Conservation (phyloP, 2,888 invertebrate genomes). For the Eupithecia pulchellata region DNA sequence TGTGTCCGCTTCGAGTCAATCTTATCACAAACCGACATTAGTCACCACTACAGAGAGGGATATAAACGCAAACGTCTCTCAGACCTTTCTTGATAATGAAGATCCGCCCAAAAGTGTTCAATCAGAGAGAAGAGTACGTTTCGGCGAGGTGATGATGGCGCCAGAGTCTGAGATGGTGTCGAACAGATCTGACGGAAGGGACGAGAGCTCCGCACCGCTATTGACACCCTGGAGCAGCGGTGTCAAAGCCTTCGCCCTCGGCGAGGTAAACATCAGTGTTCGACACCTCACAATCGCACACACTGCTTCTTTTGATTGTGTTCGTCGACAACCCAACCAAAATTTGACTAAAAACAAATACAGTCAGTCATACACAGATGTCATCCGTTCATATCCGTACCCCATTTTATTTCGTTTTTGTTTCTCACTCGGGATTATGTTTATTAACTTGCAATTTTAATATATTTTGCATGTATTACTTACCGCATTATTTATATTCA, state of each 20-base stretch:
- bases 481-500: conserved; percentile 63
- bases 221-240: conserved; percentile 83
- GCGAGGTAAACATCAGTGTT: conserved; percentile 83
- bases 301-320: conserved; percentile 83
- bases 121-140: conserved; percentile 81
- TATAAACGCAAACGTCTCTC: conserved; percentile 73
- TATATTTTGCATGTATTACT: conserved; percentile 81
- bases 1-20: conserved; percentile 65
- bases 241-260: conserved; percentile 84
- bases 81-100: conserved; percentile 60
- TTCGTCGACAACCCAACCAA: conserved; percentile 78
- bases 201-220: conserved; percentile 67
- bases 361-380: conserved; percentile 50
- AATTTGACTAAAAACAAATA: conserved; percentile 66
- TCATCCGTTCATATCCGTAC: conserved; percentile 69
- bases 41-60: conserved; percentile 68
- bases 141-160: conserved; percentile 78
- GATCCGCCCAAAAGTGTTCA: conserved; percentile 72
- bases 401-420: conserved; percentile 60
- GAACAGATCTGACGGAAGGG: conserved; percentile 71
- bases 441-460: conserved; percentile 76
- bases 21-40: conserved; percentile 56
- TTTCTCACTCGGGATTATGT: conserved; percentile 65
- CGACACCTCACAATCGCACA: conserved; percentile 76
- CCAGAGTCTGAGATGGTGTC: conserved; percentile 70